phyloP scores from a whole-genome alignment of 1,140 invertebrate genomes.

The Hormaphis cornu region DNA sequence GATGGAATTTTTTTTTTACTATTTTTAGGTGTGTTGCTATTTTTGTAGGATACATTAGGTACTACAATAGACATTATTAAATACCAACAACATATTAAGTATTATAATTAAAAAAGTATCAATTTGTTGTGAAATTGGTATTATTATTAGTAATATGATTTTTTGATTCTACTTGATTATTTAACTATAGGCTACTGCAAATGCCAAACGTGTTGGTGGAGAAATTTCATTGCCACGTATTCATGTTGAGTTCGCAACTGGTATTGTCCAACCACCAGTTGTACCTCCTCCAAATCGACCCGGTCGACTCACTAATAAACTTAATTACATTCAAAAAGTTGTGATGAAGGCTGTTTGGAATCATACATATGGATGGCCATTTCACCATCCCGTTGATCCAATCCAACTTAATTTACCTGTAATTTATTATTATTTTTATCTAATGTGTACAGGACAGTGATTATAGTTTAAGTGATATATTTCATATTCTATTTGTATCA shows the following conservation, averaged over 20 bases:
- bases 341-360: slow-evolving; percentile 95
- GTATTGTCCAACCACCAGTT: slow-evolving; percentile 67
- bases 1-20: too few species aligned
- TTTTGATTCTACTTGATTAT: not conserved
- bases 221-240: slow-evolving; percentile 57
- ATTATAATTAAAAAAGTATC: too few species aligned
- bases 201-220: slow-evolving; percentile 15
- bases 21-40: too few species aligned
- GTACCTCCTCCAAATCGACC: slow-evolving; percentile 67
- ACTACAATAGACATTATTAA: too few species aligned
- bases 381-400: slow-evolving; percentile 93
- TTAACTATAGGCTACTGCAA: slow-evolving; percentile 13
- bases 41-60: too few species aligned
- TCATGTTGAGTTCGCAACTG: slow-evolving; percentile 66
- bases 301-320: slow-evolving; percentile 81
- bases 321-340: slow-evolving; percentile 87
- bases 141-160: too few species aligned
- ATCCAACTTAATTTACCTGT: slow-evolving; percentile 91
- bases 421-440: slow-evolving; percentile 41
- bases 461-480: too few species aligned
- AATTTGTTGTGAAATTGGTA: too few species aligned
- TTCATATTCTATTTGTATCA: too few species aligned
- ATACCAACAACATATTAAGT: too few species aligned
- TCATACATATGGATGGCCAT: slow-evolving; percentile 98
- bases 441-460: too few species aligned